Percentiles rank a stretch among this genome's conserved stretches.
These are phyloP conservation scores for Drosophila nigricruria DNA, from an alignment of 2,888 invertebrate species.

Conservation along the genomic window DNA sequence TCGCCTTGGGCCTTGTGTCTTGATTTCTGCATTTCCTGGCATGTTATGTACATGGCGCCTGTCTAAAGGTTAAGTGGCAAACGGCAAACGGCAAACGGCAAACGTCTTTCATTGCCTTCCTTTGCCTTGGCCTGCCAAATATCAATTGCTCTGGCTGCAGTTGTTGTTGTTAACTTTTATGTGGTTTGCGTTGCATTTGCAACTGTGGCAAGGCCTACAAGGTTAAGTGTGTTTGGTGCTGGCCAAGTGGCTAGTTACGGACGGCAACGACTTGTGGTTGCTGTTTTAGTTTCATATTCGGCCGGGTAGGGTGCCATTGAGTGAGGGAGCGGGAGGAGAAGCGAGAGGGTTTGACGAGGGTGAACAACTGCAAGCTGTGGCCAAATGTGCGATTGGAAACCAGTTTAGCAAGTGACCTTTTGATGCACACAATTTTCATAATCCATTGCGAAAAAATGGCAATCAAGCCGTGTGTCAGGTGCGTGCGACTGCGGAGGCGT, in stretches of 20 bases:
- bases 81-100: constrained; percentile 26
- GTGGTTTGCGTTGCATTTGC: constrained; percentile 48
- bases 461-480: constrained; percentile 68
- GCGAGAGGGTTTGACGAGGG: constrained; percentile 5
- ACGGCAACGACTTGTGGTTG: constrained; percentile 53
- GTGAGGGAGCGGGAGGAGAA: too few relatives aligned
- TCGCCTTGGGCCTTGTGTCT: constrained; percentile 40
- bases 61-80: constrained; percentile 69
- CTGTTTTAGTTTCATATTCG: constrained; percentile 38
- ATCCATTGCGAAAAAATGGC: constrained; percentile 36
- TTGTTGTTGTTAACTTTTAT: constrained; percentile 17
- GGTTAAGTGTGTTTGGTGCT: constrained; percentile 63
- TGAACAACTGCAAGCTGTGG: constrained; percentile 20
- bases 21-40: constrained; percentile 68
- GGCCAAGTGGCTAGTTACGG: constrained; percentile 40
- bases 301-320: not conserved
- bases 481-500: constrained; percentile 58
- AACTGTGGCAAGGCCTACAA: constrained; percentile 81
- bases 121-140: constrained; percentile 73
- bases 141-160: constrained; percentile 18
- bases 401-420: constrained; percentile 75
- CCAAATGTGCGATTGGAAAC: constrained; percentile 46
- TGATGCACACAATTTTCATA: constrained; percentile 64
- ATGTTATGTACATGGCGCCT: constrained; percentile 47
- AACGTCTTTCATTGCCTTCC: constrained; percentile 55